Base-by-base conservation (phyloP, 2,113 vertebrate genomes). In the Syrmaticus mikado region DNA sequence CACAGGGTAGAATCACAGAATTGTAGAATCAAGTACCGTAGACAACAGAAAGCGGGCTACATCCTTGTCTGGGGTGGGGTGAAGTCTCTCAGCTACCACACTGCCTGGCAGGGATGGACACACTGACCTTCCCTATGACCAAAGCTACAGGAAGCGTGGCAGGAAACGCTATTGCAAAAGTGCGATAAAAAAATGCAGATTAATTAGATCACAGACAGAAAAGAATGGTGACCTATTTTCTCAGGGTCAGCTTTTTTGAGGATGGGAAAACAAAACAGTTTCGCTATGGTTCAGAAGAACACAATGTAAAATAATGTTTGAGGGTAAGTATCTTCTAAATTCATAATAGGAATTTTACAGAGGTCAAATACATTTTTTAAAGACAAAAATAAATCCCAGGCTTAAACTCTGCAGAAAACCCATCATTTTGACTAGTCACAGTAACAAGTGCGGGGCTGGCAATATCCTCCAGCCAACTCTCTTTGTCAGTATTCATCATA, bases 91-190 rank as follows among this genome's bases (percentile, higher is more conserved):
- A 79, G 43, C 71, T 89, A 43, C 53, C 61, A 62, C 1, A 4
- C 62, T 82, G 70, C 71, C 62, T 48, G 1, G 15, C 27, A 61
- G 71, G 45, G 60, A 55, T 1, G 2, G 79, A 22, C 10, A 0
- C 15, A 13, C 28, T 50, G 64, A 78, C 61, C 79, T 70, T 83
- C 28, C 46, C 75, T 76, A 70, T 62, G 0, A 0, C 38, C 64
- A 61, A 61, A 0, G 2, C 58, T 77, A 66, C 50, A 0, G 0
- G 73, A 28, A 83, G 45, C 0, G 0, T 48, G 71, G 40, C 0
- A 0, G 60, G 64, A 65, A 85, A 53, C 0, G 1, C 25, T 13
- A n/a, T n/a, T 74, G 38, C 19, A 38, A 21, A 75, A 65, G 66
- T 65, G 10, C 10, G 38, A 38, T 38, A 38, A 38, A 38, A 41